These are phyloP conservation scores for Paedocypris micromegethes DNA, from an alignment of 2,797 vertebrate genomes.

Conservation along the genomic window DNA sequence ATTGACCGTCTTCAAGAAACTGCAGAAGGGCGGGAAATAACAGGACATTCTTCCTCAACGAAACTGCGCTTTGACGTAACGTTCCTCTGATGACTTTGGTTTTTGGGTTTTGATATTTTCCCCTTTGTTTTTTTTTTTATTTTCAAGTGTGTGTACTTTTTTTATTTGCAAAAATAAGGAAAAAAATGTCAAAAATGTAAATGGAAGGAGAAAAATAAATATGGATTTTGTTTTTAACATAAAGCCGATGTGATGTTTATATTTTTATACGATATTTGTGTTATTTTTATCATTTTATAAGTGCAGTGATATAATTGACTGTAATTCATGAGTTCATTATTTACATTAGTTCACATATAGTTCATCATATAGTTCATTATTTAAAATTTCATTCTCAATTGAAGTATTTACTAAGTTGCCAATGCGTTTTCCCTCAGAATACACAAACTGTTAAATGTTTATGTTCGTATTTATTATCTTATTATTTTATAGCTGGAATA, in stretches of 20 bases:
- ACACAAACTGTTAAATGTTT: no score
- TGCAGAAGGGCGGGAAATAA: slow-evolving; percentile 48
- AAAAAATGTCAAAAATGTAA: slow-evolving; percentile 61
- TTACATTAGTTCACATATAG: no score
- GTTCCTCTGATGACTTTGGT: slow-evolving; percentile 49
- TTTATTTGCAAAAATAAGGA: slow-evolving; percentile 62
- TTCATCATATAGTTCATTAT: no score
- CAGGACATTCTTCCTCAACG: slow-evolving; percentile 58
- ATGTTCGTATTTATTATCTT: no score
- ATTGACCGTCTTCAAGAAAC: slow-evolving; percentile 36
- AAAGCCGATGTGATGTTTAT: slow-evolving; percentile 43
- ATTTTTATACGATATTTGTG: background rate
- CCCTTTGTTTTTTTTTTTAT: slow-evolving; percentile 53
- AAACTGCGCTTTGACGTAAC: slow-evolving; percentile 60
- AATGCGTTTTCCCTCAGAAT: no score
- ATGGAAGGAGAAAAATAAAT: slow-evolving; percentile 63
- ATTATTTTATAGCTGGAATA: no score
- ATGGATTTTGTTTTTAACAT: slow-evolving; percentile 71
- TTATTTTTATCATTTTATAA: no score
- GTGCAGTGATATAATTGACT: no score
- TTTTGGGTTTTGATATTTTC: slow-evolving; percentile 51
- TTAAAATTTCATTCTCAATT: no score
- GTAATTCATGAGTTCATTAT: no score
- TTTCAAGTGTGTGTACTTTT: slow-evolving; percentile 44
- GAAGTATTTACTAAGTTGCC: no score